These are phyloP conservation scores for Sterrhoptilus dennistouni DNA, from an alignment of 2,113 vertebrate genomes.

Conservation along the genomic window DNA sequence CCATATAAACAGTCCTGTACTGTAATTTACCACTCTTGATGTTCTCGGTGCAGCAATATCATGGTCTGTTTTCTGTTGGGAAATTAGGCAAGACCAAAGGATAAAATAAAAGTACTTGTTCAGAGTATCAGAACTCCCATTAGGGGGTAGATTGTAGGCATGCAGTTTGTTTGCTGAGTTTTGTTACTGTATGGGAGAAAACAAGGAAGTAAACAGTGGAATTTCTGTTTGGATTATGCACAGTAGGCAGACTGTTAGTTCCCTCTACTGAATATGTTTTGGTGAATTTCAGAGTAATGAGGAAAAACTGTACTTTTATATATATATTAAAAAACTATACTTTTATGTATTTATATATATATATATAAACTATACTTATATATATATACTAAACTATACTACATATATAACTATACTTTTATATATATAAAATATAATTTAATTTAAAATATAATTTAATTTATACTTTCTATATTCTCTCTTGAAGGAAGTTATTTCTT, in stretches of 20 bases:
- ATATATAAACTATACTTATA: background rate
- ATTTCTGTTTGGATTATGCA: background rate
- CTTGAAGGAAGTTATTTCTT: background rate
- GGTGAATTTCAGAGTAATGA: background rate
- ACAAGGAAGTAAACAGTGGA: background rate
- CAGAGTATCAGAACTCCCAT: background rate
- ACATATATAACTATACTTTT: background rate
- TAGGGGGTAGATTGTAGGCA: background rate
- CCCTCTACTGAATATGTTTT: background rate
- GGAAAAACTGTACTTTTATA: background rate
- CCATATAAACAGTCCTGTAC: background rate
- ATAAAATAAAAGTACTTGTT: background rate
- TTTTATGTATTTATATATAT: background rate
- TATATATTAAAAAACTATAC: background rate
- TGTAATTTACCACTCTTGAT: background rate
- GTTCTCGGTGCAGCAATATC: background rate
- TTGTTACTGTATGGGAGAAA: constrained; percentile 40
- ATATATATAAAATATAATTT: background rate
- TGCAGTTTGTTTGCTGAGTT: background rate
- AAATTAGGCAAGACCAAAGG: background rate
- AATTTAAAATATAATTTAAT: background rate
- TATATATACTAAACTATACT: background rate
- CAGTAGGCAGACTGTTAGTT: background rate
- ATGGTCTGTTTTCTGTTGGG: background rate
- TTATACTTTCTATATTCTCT: background rate